Percentiles rank a stretch among this genome's conserved stretches.
Evolutionary conservation across 2,113 vertebrate species (phyloP).

Genomic region (Crotalus tigris): DNA sequence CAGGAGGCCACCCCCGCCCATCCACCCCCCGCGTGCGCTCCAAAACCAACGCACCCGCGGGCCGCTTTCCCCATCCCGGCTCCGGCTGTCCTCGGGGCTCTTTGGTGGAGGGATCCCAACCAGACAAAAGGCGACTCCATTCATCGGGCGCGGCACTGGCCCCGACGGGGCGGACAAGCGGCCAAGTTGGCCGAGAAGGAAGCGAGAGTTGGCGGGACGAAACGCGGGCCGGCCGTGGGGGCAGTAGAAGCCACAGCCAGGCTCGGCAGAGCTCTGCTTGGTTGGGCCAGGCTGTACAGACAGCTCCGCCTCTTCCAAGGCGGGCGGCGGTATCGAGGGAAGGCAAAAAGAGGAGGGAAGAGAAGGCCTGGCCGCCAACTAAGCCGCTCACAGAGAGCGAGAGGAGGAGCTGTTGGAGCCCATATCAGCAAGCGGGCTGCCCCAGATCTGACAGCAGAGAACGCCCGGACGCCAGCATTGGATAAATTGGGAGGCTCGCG

Average conservation of each 20-base stretch:
- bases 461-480: background rate
- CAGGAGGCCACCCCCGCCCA: background rate
- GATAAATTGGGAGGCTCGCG: too few species aligned
- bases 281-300: background rate
- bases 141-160: constrained; percentile 82
- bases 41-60: background rate
- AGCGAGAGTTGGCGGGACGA: background rate
- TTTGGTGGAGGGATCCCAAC: constrained; percentile 88
- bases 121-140: constrained; percentile 98
- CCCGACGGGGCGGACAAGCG: constrained; percentile 39
- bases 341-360: background rate
- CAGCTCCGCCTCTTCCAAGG: constrained; percentile 26
- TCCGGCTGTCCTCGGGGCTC: constrained; percentile 58
- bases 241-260: background rate
- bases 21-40: background rate
- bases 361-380: constrained; percentile 9
- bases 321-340: background rate
- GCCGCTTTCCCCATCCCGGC: background rate
- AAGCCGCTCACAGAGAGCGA: background rate
- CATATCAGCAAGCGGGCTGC: background rate
- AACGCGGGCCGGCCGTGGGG: background rate
- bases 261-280: background rate
- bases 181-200: background rate
- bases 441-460: background rate
- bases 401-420: background rate